Evolutionary conservation across 2,113 vertebrate genomes (phyloP).

Genomic region (Okapia johnstoni): DNA sequence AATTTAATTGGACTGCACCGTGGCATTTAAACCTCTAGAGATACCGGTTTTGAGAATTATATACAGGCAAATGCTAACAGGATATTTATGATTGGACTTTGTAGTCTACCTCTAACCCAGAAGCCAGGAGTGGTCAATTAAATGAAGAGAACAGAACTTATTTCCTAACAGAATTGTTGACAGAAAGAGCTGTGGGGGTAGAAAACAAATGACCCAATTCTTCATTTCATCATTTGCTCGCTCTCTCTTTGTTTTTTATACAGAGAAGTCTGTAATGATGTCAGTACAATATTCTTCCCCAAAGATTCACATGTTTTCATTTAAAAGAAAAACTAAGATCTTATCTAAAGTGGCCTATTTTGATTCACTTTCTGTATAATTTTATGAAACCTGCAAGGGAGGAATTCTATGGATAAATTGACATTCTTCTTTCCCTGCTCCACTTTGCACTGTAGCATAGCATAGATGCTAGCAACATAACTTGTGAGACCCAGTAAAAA

Average conservation of each 20-base stretch:
- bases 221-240: not conserved
- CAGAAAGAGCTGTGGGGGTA: not conserved
- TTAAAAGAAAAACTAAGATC: not conserved
- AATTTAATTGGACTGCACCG: not conserved
- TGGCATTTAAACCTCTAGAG: not conserved
- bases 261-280: not conserved
- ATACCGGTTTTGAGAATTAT: not conserved
- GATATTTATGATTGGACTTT: not conserved
- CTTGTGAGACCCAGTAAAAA: not conserved
- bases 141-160: not conserved
- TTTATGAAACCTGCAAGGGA: not conserved
- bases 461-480: not conserved
- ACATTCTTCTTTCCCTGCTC: not conserved
- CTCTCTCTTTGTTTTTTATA: not conserved
- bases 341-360: not conserved
- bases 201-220: not conserved
- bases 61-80: not conserved
- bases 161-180: not conserved
- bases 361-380: not conserved
- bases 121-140: not conserved
- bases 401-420: not conserved
- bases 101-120: not conserved
- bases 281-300: not conserved
- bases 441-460: not conserved
- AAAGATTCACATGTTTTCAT: not conserved